Evolutionary conservation across 2,113 vertebrate species (phyloP).

Genomic region (Panurus biarmicus): DNA sequence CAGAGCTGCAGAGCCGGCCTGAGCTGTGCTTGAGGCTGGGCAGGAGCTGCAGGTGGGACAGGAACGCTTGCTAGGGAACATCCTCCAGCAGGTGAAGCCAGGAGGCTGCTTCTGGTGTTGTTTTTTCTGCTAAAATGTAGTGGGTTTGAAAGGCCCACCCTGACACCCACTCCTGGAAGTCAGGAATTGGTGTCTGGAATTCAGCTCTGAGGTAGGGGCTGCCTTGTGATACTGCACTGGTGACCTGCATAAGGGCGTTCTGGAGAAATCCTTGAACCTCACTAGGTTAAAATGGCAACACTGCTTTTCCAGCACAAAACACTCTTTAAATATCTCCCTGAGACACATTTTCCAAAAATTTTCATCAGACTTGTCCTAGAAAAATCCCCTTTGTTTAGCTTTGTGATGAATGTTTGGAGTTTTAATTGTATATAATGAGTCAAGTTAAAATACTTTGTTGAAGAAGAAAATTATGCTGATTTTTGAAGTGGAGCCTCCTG

Average conservation of each 20-base stretch:
- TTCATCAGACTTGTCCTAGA: neutral
- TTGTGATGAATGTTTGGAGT: neutral
- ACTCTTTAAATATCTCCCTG: neutral
- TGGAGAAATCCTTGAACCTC: neutral
- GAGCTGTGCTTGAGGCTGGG: accelerated
- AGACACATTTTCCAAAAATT: slow-evolving; percentile 17
- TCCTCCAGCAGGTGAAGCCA: neutral
- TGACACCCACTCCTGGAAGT: neutral
- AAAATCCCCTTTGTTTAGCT: slow-evolving; percentile 40
- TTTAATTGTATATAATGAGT: slow-evolving; percentile 39
- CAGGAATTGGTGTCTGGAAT: neutral
- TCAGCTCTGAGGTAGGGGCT: neutral
- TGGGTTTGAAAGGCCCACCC: accelerated
- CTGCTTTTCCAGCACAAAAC: neutral
- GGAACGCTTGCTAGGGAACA: accelerated
- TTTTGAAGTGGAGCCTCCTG: slow-evolving; percentile 30
- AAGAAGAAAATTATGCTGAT: slow-evolving; percentile 31
- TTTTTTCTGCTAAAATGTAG: neutral
- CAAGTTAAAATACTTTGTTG: slow-evolving; percentile 21
- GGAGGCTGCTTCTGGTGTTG: neutral
- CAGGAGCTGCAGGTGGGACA: neutral
- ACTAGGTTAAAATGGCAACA: neutral
- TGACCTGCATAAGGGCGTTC: neutral
- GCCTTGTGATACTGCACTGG: accelerated
- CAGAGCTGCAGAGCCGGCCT: accelerated